Conservation (phyloP, 2,797 vertebrate genomes). For the Oreortyx pictus region DNA sequence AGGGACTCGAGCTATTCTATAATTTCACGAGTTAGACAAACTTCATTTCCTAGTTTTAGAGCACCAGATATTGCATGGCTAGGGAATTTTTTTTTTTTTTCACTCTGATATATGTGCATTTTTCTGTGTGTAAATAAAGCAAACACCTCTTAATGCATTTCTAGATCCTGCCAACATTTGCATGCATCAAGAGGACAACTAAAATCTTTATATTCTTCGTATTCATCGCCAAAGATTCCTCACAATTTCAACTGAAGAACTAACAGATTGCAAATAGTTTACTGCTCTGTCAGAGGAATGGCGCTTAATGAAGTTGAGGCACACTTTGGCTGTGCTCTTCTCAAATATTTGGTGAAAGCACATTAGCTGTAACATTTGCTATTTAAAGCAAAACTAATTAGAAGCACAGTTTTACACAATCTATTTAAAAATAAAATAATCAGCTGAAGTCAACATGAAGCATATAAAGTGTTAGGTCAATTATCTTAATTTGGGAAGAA, state of each 20-base stretch:
- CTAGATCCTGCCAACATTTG: neutral
- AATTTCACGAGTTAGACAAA: neutral
- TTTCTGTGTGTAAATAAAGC: neutral
- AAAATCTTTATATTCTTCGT: neutral
- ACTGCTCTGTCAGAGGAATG: neutral
- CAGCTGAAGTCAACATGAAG: neutral
- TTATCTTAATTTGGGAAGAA: neutral
- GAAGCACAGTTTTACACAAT: neutral
- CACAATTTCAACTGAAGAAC: neutral
- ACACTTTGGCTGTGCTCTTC: neutral
- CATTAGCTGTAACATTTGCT: neutral
- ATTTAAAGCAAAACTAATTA: neutral
- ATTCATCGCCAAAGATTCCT: neutral
- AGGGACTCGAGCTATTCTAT: too few species aligned
- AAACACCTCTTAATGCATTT: neutral
- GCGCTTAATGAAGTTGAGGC: neutral
- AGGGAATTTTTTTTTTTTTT: neutral
- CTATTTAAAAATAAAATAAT: neutral
- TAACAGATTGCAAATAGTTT: neutral
- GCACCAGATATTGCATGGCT: neutral
- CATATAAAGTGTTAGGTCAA: neutral
- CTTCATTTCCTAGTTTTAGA: neutral
- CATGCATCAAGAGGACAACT: neutral
- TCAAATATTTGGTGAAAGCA: constrained; percentile 13
- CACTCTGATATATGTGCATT: neutral